Base-by-base conservation (phyloP, 2,888 invertebrate genomes). In the Aquatica leii region DNA sequence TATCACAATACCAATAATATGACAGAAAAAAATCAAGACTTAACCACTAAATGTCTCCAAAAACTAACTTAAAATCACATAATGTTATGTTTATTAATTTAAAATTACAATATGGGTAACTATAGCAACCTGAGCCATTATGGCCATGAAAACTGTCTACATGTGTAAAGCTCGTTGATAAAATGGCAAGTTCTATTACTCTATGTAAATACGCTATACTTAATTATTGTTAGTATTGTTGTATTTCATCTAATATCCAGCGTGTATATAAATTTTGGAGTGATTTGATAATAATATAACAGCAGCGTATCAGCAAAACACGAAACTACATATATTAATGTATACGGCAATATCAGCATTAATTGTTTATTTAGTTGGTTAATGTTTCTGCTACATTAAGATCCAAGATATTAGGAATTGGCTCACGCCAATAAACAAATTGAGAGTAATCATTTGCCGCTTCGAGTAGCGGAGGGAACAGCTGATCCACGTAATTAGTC, bases 351-450 rank as follows among this genome's bases (percentile, higher is more conserved):
- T 2, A 43, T 12, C 17, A 43, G 41, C 41, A n/a, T 21, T 11
- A 20, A 5, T 49, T 21, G 3, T 34, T 3, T 20, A 12, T 24
- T 54, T 43, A 41, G 21, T 12, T 21, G 37, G 6, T 41, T n/a
- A 14, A 14, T 18, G 54, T 18, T 21, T 52, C 46, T 15, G 50
- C 18, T 50, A 51, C 46, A 46, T 62, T 41, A 15, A 62, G 46
- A 17, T 79, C 79, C 57, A 81, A 80, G 4, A 81, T 62, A 8
- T 68, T 85, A 1, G 87, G 88, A 68, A 97, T 85, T 8, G 97
- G 96, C 71, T 94, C 92, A 69, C 97, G 89, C 98, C 98, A 98
- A 82, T 91, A 98, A 75, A 92, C 90, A 73, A 96, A 95, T 76
- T 92, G 90, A 64, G 93, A 94, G 84, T 89, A 97, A 79, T 88